A percentile compares a stretch with the other conserved stretches of the same genome.
Conservation (phyloP, 2,888 invertebrate genomes). For the Amphipyra tragopoginis region DNA sequence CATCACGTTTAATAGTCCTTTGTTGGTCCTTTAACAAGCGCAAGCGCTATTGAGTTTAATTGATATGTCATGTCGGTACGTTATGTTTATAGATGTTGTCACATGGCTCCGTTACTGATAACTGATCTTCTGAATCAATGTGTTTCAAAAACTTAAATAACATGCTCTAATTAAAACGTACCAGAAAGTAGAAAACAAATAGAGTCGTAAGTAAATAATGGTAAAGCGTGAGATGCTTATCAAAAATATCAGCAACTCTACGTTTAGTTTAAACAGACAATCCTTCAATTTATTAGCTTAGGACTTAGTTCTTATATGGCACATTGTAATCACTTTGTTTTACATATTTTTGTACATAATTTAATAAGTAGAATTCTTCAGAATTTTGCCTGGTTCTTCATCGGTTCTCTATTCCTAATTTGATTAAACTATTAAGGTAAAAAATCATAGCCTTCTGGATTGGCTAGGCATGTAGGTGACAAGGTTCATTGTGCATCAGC, state of each 20-base stretch:
- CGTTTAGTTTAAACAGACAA: not conserved
- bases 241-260: constrained; percentile 21
- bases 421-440: no score
- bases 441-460: no score
- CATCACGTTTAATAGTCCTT: constrained; percentile 32
- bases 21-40: constrained; percentile 26
- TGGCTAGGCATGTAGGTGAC: no score
- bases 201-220: constrained; percentile 35
- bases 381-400: no score
- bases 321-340: no score
- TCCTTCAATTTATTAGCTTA: constrained; percentile 1
- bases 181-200: constrained; percentile 24
- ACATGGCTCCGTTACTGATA: constrained; percentile 9
- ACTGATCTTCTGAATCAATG: constrained; percentile 14
- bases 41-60: constrained; percentile 14
- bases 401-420: no score
- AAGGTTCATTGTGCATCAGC: no score
- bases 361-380: no score
- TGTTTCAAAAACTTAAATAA: constrained; percentile 10
- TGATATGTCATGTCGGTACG: constrained; percentile 12
- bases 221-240: constrained; percentile 23
- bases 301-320: no score
- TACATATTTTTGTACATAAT: no score
- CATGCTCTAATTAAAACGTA: constrained; percentile 8
- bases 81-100: constrained; percentile 14